Base-by-base conservation (phyloP, 2,113 vertebrate species). In the Capreolus pygargus region DNA sequence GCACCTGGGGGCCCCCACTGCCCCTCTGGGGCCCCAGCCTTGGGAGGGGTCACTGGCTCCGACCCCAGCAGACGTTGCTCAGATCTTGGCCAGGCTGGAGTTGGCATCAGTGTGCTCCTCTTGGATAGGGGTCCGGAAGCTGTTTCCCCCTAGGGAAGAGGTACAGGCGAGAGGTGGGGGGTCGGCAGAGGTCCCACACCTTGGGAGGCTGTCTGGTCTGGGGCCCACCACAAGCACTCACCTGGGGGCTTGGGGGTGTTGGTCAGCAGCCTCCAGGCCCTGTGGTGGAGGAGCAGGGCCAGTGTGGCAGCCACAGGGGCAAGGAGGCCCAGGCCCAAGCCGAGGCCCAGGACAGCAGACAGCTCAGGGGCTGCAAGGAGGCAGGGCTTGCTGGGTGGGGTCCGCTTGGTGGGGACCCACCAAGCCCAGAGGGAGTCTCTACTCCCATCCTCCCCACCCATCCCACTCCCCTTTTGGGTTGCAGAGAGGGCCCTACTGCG, bases 91-190 rank as follows among this genome's bases (percentile, higher is more conserved):
- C 83, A 99, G 97, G 67, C 97, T 97, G 45, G 97, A 98, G 10
- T 98, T 95, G 15, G 70, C 97, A 0, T 99, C 98, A 0, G 92
- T 17, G 0, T 99, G 98, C n/a, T 99, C 98, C 83, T 99, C 99
- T 78, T 99, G 99, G 93, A 99, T 78, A 30, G 99, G 99, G 12
- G 98, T 12, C 33, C 98, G 97, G 28, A 95, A 98, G 96, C 94
- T 97, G 5, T 33, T 14, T 50, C 5, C 86, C 23, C 86, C 99
- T 99, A 98, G 3, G 94, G 94, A 91, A 45, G 94, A 54, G 28
- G 23, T 23, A 27, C 2, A 12, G 27, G n/a, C 6, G 8, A 25
- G 43, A 30, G 27, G 57, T 47, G 21, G n/a, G 27, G 8, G 23
- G 25, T 55, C 58, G 50, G 47, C 7, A 6, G 36, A 25, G 23